Evolutionary conservation across 1,140 invertebrate species (phyloP).

Genomic region (Diuraphis noxia): DNA sequence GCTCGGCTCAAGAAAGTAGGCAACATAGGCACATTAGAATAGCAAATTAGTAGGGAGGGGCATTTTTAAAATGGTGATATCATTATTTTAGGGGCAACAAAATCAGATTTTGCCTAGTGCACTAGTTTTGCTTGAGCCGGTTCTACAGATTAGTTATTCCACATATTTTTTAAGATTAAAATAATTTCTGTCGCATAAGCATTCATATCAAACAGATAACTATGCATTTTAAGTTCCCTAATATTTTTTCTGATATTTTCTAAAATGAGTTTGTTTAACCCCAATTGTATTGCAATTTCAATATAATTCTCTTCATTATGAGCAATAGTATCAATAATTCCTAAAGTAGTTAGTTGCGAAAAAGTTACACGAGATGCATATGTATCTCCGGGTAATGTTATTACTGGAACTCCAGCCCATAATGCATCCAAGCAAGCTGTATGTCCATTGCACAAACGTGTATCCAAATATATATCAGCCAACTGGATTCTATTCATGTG

Average conservation of each 20-base stretch:
- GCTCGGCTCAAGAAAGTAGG: no score
- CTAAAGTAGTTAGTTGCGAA: slow-evolving; percentile 93
- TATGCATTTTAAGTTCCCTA: slow-evolving; percentile 83
- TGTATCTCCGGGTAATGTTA: slow-evolving; percentile 91
- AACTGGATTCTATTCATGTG: slow-evolving; percentile 96
- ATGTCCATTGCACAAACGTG: slow-evolving; percentile 97
- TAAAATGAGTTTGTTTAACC: slow-evolving; percentile 89
- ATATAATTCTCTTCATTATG: slow-evolving; percentile 86
- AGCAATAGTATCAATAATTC: slow-evolving; percentile 92
- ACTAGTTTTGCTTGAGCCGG: no score
- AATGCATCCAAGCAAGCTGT: slow-evolving; percentile 99
- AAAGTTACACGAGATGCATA: slow-evolving; percentile 96
- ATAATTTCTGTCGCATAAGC: slow-evolving; percentile 79
- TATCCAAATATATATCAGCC: slow-evolving; percentile 97
- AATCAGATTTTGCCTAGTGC: no score
- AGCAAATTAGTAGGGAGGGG: no score
- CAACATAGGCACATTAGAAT: no score
- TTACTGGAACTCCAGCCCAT: slow-evolving; percentile 97
- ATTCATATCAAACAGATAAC: slow-evolving; percentile 91
- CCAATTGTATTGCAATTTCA: slow-evolving; percentile 87
- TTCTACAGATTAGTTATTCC: slow-evolving; percentile 72
- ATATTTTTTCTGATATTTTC: slow-evolving; percentile 91
- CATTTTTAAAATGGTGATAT: no score
- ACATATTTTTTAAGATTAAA: slow-evolving; percentile 70
- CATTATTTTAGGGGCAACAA: no score